Conservation (phyloP, 1,140 invertebrate species). For the Drosophila aff. region DNA sequence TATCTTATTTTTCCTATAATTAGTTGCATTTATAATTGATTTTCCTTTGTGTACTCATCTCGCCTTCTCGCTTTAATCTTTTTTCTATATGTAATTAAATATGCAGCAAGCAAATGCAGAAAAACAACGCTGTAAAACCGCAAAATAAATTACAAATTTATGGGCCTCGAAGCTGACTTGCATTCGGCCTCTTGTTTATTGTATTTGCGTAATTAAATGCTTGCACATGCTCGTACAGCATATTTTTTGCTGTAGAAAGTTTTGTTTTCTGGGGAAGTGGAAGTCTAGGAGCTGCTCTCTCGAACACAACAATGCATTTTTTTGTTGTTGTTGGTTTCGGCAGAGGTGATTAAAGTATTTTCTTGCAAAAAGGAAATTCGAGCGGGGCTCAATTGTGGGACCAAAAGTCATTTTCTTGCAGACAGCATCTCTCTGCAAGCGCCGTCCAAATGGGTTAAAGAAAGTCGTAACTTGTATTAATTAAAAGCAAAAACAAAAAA, state of each 20-base stretch:
- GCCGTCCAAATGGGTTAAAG: conserved; percentile 67
- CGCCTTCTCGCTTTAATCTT: background rate
- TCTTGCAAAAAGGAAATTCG: conserved; percentile 54
- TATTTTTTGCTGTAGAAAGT: conserved; percentile 55
- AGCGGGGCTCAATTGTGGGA: conserved; percentile 37
- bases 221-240: conserved; percentile 43
- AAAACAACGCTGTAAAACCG: conserved; percentile 2
- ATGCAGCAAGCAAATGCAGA: background rate
- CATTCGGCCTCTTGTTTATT: conserved; percentile 59
- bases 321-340: conserved; percentile 16
- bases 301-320: conserved; percentile 46
- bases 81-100: conserved; percentile 27
- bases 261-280: conserved; percentile 39
- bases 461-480: conserved; percentile 78
- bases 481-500: conserved; percentile 52
- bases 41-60: background rate
- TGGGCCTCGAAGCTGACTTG: conserved; percentile 33
- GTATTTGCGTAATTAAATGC: conserved; percentile 69
- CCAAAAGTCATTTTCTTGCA: conserved; percentile 44
- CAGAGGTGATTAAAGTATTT: conserved; percentile 54
- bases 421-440: conserved; percentile 17
- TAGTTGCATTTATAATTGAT: background rate
- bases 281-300: conserved; percentile 40
- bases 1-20: background rate
- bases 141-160: conserved; percentile 63